phyloP scores from a whole-genome alignment of 2,888 invertebrate genomes.

The Hemistola chrysoprasaria region DNA sequence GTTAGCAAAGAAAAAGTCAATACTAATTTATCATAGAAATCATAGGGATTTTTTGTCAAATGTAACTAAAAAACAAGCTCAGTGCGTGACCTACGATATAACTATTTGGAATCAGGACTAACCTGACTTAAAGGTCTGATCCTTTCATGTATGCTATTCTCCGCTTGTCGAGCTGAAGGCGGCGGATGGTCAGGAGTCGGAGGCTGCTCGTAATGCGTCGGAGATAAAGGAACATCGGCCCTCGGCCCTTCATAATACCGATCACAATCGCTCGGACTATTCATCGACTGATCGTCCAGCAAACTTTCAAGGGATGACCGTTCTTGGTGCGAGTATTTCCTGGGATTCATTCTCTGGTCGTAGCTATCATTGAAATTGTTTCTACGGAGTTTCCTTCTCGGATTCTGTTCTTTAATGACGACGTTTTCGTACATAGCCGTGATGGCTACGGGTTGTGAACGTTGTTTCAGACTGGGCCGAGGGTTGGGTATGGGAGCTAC shows the following conservation, averaged over 20 bases:
- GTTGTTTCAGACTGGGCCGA: constrained; percentile 68
- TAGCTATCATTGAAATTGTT: constrained; percentile 83
- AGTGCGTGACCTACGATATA: constrained; percentile 17
- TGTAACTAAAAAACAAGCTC: constrained; percentile 4
- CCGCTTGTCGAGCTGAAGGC: constrained; percentile 94
- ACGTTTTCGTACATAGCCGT: constrained; percentile 88
- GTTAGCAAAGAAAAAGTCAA: constrained; percentile 7
- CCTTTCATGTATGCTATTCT: constrained; percentile 93
- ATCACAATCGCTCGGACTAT: constrained; percentile 75
- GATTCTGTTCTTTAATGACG: constrained; percentile 87
- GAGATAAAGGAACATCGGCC: constrained; percentile 87
- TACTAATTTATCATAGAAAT: too few relatives aligned
- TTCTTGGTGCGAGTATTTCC: constrained; percentile 78
- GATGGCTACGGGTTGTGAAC: constrained; percentile 86
- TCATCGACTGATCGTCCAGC: constrained; percentile 81
- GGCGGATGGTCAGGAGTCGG: constrained; percentile 97
- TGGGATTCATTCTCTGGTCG: constrained; percentile 74
- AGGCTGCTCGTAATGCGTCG: constrained; percentile 94
- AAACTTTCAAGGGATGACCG: constrained; percentile 83
- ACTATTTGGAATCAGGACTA: constrained; percentile 70
- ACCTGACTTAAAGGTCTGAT: constrained; percentile 96
- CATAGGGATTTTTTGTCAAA: too few relatives aligned
- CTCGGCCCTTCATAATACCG: constrained; percentile 65
- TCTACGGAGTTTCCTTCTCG: constrained; percentile 85
- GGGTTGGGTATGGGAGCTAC: constrained; percentile 71